phyloP scores from a whole-genome alignment of 2,113 vertebrate species.

The Cheirogaleus medius region DNA sequence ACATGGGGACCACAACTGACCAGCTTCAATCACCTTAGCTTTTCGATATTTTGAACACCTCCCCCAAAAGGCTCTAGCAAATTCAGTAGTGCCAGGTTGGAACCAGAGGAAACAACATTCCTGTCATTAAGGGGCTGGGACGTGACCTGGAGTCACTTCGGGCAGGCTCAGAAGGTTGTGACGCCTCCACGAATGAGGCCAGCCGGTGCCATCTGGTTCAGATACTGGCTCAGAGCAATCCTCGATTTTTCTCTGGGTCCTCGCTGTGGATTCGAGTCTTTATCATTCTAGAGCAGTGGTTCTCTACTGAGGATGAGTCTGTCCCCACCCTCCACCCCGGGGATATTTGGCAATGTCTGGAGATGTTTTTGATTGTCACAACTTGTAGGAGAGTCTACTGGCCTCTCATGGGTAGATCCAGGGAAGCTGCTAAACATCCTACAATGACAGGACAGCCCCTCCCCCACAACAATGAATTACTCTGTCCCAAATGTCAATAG shows the following conservation, averaged over 20 bases:
- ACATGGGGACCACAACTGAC: background rate
- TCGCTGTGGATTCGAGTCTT: background rate
- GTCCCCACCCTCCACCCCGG: background rate
- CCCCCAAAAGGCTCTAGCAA: background rate
- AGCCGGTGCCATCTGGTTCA: background rate
- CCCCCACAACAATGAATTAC: background rate
- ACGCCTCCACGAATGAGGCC: accelerated
- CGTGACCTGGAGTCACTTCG: background rate
- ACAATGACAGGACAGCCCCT: background rate
- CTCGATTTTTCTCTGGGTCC: background rate
- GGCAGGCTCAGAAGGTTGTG: background rate
- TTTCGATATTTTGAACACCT: background rate
- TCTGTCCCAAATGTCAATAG: background rate
- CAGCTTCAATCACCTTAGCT: background rate
- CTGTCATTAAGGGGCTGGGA: background rate
- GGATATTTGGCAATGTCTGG: background rate
- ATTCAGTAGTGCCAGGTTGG: background rate
- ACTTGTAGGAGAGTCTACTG: background rate
- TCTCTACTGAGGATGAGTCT: background rate
- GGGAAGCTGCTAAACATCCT: background rate
- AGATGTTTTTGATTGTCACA: background rate
- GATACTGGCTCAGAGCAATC: background rate
- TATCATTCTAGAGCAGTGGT: background rate
- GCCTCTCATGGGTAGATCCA: background rate
- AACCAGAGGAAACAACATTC: background rate